Base-by-base conservation (phyloP, 2,113 vertebrate species). In the Spilogale gracilis region DNA sequence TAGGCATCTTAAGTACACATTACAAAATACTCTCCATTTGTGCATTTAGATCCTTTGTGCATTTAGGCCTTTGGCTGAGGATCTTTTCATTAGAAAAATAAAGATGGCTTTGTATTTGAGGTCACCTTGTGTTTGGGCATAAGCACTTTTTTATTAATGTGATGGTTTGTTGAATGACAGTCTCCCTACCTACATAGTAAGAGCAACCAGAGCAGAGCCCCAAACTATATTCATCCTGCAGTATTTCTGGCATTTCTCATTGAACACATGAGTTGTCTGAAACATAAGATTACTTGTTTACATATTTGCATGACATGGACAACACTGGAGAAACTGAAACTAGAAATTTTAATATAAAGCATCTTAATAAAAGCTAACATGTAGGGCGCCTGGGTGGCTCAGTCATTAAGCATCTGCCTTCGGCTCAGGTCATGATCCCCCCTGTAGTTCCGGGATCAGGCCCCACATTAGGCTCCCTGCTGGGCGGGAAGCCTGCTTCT, bases 291-390 rank as follows among this genome's bases (percentile, higher is more conserved):
- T 52, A 76, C 38, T 82, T 96, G 80, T 78, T 69, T 89, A 81
- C 43, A 52, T 54, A 85, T 58, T 25, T 80, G 27, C 12, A 43
- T 89, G 85, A 71, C 76, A 65, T 71, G n/a, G 58, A 93, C 87
- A 95, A 95, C 11, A 30, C 16, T 79, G 20, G 54, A 88, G 83
- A 92, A 86, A 86, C n/a, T 54, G 81, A 78, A 91, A 95, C 13
- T 38, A 87, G 45, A 94, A 73, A 74, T 10, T 10, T 89, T 65
- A 60, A 79, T 30, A 23, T 60, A 76, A 94, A 58, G 32, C 45
- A 89, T 69, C 73, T 43, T 82, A 63, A 74, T 50, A 63, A 81
- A 61, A 86, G 32, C 58, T 54, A 67, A 86, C 38, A 38, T 38
- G 38, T 38, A 38, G 38, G 38, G 38, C 38, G 38, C 38, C 38